These are phyloP conservation scores for Heliangelus exortis DNA, from an alignment of 2,797 vertebrate species.

Conservation along the genomic window DNA sequence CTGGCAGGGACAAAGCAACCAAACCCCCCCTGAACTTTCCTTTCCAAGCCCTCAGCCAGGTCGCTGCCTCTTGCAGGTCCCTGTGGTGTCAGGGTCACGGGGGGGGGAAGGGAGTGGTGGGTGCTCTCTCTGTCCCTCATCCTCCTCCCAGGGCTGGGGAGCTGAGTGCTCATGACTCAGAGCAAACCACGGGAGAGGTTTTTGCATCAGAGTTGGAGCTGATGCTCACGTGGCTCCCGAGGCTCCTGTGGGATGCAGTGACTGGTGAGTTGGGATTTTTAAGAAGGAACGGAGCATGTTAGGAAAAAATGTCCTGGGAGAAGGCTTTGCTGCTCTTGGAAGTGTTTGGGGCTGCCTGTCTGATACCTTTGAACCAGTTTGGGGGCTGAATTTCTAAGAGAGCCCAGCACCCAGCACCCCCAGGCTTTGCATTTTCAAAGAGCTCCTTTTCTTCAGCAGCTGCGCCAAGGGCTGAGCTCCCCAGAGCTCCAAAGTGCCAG, in stretches of 20 bases:
- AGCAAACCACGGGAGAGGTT: not conserved
- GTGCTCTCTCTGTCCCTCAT: not conserved
- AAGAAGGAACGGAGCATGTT: not conserved
- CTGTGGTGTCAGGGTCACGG: not conserved
- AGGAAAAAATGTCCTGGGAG: not conserved
- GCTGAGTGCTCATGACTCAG: not conserved
- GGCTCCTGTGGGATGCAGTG: fast-evolving
- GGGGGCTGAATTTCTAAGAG: not conserved
- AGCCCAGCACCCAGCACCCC: not conserved
- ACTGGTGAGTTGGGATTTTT: not conserved
- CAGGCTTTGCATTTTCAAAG: not conserved
- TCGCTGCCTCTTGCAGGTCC: not conserved
- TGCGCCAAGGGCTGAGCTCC: not conserved
- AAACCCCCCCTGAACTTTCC: not conserved
- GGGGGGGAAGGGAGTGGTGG: not conserved
- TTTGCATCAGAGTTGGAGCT: not conserved
- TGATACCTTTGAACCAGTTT: not conserved
- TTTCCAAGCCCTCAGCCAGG: not conserved
- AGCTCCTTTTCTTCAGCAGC: not conserved
- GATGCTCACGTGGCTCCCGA: not conserved
- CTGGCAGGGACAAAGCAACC: too few relatives aligned
- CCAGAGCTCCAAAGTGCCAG: fast-evolving
- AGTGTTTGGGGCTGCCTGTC: not conserved
- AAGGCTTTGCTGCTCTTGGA: not conserved
- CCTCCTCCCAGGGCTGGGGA: not conserved